Evolutionary conservation across 2,113 vertebrate genomes (phyloP).

Genomic region (Apistogramma diplotaenia): DNA sequence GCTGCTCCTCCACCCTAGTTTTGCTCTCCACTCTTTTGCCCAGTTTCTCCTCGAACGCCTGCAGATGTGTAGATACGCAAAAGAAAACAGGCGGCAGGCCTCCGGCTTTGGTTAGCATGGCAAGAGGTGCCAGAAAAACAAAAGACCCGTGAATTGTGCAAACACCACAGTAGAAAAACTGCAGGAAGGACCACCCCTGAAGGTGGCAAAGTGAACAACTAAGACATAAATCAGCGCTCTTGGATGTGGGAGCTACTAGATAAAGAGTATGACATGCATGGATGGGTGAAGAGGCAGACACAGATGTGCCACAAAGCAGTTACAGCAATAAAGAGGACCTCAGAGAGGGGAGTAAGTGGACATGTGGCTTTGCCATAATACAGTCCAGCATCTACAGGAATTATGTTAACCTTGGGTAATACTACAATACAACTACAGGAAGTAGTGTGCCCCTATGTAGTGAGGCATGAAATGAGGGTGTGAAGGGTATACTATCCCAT

Average conservation of each 20-base stretch:
- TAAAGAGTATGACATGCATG: constrained; percentile 37
- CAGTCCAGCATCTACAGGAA: background rate
- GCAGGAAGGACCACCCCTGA: constrained; percentile 58
- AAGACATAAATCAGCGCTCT: constrained; percentile 38
- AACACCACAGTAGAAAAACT: constrained; percentile 53
- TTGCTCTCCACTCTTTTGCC: constrained; percentile 39
- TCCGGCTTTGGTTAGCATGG: constrained; percentile 48
- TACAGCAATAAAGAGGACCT: background rate
- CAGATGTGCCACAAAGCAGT: constrained; percentile 14
- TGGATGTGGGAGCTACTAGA: constrained; percentile 37
- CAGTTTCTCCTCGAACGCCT: constrained; percentile 38
- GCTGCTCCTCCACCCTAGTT: constrained; percentile 6
- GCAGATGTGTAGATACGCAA: constrained; percentile 55
- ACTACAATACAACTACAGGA: background rate
- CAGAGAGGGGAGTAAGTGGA: background rate
- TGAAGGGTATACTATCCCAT: background rate
- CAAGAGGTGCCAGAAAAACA: constrained; percentile 61
- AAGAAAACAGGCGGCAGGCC: constrained; percentile 59
- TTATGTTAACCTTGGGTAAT: background rate
- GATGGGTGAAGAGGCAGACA: constrained; percentile 11
- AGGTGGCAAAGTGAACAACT: constrained; percentile 43
- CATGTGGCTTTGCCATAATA: background rate
- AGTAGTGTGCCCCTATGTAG: background rate
- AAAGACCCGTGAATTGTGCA: constrained; percentile 58
- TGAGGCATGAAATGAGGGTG: background rate